A percentile compares a stretch with the other conserved stretches of the same genome.
These are phyloP conservation scores for Poecilia wingei DNA, from an alignment of 2,797 vertebrate species.

Conservation along the genomic window DNA sequence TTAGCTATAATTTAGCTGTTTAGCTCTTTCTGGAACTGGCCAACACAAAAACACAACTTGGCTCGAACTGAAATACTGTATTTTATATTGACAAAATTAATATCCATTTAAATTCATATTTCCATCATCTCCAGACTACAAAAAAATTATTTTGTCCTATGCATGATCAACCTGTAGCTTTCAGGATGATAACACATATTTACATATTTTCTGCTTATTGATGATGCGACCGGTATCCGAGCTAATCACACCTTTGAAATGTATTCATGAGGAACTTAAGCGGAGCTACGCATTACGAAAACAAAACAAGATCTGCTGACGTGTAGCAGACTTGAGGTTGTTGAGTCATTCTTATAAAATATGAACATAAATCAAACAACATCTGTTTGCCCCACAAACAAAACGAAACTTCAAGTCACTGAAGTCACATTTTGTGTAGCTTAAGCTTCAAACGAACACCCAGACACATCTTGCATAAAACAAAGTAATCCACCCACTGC, in stretches of 20 bases:
- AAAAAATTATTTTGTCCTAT: neutral
- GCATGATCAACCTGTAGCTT: neutral
- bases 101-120: neutral
- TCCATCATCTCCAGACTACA: neutral
- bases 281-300: neutral
- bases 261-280: neutral
- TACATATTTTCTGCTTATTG: neutral
- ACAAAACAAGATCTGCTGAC: neutral
- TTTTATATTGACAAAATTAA: neutral
- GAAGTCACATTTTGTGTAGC: neutral
- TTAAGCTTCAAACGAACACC: neutral
- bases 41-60: neutral
- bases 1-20: neutral
- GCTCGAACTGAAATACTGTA: neutral
- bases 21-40: neutral
- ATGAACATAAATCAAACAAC: neutral
- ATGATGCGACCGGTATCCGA: neutral
- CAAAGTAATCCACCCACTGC: neutral
- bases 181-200: neutral
- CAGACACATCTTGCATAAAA: neutral
- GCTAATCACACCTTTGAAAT: neutral
- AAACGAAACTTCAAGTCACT: neutral
- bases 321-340: neutral
- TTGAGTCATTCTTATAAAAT: neutral
- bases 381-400: neutral